Evolutionary conservation across 2,113 vertebrate genomes (phyloP).

Genomic region (Anolis carolinensis): DNA sequence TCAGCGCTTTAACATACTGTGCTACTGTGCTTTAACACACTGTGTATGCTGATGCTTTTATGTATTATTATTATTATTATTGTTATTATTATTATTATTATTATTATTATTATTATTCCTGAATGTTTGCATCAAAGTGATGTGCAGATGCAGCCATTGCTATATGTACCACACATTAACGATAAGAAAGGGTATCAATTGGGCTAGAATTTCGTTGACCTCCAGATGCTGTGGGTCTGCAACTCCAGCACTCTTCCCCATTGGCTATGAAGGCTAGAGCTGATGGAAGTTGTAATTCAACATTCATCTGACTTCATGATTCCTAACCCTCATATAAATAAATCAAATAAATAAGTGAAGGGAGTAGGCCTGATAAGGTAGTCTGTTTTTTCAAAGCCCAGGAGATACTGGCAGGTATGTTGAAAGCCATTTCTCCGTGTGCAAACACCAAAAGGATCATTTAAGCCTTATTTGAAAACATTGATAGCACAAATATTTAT

Average conservation of each 20-base stretch:
- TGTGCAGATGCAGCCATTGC: background rate
- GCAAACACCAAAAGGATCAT: slow-evolving; percentile 17
- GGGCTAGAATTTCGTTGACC: too few species aligned
- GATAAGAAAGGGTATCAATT: background rate
- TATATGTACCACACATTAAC: background rate
- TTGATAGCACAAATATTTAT: slow-evolving; percentile 30
- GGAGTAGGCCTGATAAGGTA: background rate
- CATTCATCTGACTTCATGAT: background rate
- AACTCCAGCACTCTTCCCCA: too few species aligned
- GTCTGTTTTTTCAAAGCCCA: background rate
- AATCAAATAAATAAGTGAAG: background rate
- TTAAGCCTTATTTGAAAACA: slow-evolving; percentile 22
- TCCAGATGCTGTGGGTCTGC: too few species aligned
- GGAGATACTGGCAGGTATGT: background rate
- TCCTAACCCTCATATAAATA: background rate
- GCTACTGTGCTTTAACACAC: too few species aligned
- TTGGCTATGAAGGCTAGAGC: too few species aligned
- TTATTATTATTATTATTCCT: too few species aligned
- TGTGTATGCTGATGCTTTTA: too few species aligned
- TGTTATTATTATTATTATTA: too few species aligned
- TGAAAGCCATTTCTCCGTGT: slow-evolving; percentile 1
- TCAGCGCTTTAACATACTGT: too few species aligned
- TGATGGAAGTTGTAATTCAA: too few species aligned
- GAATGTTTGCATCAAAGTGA: background rate
- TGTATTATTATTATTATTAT: too few species aligned